These are phyloP conservation scores for Nymphalis urticae DNA, from an alignment of 2,888 invertebrate species.

Conservation along the genomic window DNA sequence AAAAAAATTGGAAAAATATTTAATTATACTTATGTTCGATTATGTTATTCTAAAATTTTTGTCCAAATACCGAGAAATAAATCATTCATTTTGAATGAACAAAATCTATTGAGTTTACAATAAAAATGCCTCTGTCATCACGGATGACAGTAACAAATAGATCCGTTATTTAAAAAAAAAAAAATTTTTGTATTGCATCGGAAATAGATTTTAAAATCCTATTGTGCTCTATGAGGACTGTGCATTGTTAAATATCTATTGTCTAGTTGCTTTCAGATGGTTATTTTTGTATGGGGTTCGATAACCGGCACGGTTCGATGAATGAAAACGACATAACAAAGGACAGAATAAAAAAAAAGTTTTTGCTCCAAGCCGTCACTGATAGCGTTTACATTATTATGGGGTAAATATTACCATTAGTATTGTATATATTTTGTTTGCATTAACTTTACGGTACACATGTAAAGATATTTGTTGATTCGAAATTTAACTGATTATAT, in stretches of 20 bases:
- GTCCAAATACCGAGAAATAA: not conserved
- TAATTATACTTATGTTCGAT: no score
- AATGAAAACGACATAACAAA: constrained; percentile 18
- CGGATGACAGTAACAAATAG: constrained; percentile 6
- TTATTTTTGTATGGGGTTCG: constrained; percentile 33
- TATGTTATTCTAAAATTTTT: no score
- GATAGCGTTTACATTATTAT: no score
- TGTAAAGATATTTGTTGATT: no score
- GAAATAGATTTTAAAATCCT: constrained; percentile 25
- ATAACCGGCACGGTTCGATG: constrained; percentile 16
- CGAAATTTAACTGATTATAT: no score
- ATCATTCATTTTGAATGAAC: not conserved
- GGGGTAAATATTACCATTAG: no score
- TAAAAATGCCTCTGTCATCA: not conserved
- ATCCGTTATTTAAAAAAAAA: constrained; percentile 7
- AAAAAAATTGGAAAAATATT: no score
- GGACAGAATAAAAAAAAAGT: constrained; percentile 11
- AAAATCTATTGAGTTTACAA: not conserved
- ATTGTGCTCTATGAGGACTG: constrained; percentile 20
- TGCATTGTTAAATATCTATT: constrained; percentile 30
- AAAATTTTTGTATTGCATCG: constrained; percentile 8
- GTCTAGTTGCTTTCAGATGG: constrained; percentile 24
- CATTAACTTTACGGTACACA: no score
- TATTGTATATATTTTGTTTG: no score
- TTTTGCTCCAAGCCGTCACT: not conserved